Evolutionary conservation across 1,140 invertebrate genomes (phyloP).

Genomic region (Cepaea nemoralis): DNA sequence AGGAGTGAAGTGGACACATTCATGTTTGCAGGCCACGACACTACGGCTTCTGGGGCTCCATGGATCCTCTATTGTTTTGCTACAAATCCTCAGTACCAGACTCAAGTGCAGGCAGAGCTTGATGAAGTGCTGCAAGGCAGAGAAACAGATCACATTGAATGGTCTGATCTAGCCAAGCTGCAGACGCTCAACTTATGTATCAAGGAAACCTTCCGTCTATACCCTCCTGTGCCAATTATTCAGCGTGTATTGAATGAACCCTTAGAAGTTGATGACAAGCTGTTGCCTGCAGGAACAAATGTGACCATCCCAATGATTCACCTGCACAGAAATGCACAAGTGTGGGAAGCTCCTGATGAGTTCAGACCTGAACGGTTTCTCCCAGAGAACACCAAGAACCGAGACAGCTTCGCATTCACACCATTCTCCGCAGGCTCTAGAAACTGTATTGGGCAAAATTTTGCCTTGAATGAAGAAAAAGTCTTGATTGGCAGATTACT

Average conservation of each 20-base stretch:
- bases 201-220: conserved; percentile 70
- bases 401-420: conserved; percentile 46
- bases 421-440: conserved; percentile 56
- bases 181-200: conserved; percentile 68
- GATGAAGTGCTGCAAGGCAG: conserved; percentile 79
- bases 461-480: conserved; percentile 65
- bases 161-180: conserved; percentile 62
- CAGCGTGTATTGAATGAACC: not conserved
- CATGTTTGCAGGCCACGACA: conserved; percentile 67
- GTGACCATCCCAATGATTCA: not conserved
- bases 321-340: conserved; percentile 4
- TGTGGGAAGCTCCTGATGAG: conserved; percentile 38
- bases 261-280: not conserved
- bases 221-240: conserved; percentile 73
- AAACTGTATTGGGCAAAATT: conserved; percentile 48
- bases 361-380: conserved; percentile 51
- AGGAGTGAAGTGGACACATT: conserved; percentile 41
- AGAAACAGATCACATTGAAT: conserved; percentile 62
- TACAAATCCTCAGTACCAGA: conserved; percentile 83
- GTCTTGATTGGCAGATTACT: conserved; percentile 52
- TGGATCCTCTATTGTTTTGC: conserved; percentile 87
- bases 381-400: conserved; percentile 45
- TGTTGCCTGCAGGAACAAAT: not conserved
- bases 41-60: conserved; percentile 73
- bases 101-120: conserved; percentile 84